These are phyloP conservation scores for Lithophane ornitopus DNA, from an alignment of 2,888 invertebrate genomes.

Conservation along the genomic window DNA sequence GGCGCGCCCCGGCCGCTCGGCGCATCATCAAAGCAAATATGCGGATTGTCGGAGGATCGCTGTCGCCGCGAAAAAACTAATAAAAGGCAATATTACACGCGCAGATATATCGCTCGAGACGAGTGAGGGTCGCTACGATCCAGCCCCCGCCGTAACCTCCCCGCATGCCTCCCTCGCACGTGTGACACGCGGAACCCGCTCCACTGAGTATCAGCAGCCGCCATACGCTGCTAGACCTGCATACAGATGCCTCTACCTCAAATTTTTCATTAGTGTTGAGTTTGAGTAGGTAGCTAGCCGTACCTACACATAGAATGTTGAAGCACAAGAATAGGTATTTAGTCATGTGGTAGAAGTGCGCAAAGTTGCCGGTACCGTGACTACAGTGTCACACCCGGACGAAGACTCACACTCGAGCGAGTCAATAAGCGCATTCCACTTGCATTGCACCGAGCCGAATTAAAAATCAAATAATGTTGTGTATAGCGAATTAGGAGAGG, in stretches of 20 bases:
- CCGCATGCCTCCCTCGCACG: constrained; percentile 33
- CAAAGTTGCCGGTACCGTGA: background rate
- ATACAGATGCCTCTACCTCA: background rate
- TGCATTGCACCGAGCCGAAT: constrained; percentile 83
- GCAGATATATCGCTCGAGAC: constrained; percentile 74
- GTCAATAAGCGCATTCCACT: constrained; percentile 87
- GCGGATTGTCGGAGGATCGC: constrained; percentile 72
- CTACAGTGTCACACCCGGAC: constrained; percentile 11
- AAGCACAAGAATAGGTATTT: too few relatives aligned
- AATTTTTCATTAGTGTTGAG: background rate
- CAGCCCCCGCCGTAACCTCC: constrained; percentile 15
- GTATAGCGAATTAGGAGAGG: constrained; percentile 81
- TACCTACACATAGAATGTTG: background rate
- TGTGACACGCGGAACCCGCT: constrained; percentile 40
- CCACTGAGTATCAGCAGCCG: constrained; percentile 36
- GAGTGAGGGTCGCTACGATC: constrained; percentile 57
- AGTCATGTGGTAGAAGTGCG: too few relatives aligned
- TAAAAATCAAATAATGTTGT: constrained; percentile 90
- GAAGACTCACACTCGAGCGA: constrained; percentile 70
- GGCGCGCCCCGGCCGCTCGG: constrained; percentile 42
- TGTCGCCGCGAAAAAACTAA: constrained; percentile 88
- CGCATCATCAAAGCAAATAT: constrained; percentile 80
- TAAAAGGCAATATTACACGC: constrained; percentile 86
- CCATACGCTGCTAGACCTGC: background rate
- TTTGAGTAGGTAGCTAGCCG: too few relatives aligned